Evolutionary conservation across 2,888 invertebrate genomes (phyloP), one percentile per base, ranked within the genome.

Genomic region (Rhamphomyia laevipes): DNA sequence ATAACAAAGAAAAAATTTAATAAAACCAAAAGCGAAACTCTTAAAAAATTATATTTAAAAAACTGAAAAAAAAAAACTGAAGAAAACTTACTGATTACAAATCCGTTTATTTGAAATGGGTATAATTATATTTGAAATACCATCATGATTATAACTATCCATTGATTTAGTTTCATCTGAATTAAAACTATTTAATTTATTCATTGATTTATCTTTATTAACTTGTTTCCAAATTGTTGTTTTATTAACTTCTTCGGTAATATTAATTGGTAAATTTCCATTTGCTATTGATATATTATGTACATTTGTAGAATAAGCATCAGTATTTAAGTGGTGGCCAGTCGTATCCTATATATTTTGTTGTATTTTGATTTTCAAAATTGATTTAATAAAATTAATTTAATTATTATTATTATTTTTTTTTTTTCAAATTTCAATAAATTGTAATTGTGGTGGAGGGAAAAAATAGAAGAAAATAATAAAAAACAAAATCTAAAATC

Each of bases 141-240:
- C 23, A 27, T 27, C 23, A 27, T 27, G 2, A 27, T 27, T 27
- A 27, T 27, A 27, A 27, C 9, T 7, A 7, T 27, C 23, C 23
- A 27, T 27, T 27, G 23, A 27, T 27, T 27, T 27, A 3, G 21
- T 21, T 27, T 35, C 35, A 43, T 47, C 45, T 17, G 30, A 40
- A 40, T 45, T 43, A 27, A 43, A 40, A 23, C 38, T 50, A 35
- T 33, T 41, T 17, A 47, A 44, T 44, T 33, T 30, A 15, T 18
- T 38, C 15, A 27, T 41, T 40, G 37, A 40, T 43, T 57, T 65
- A 54, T 75, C 76, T 60, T 82, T 82, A 65, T 88, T 89, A 13
- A 90, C 85, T 70, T 90, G 88, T 63, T 90, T 88, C 95, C 95
- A 96, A 62, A 95, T 86, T 31, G 91, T 87, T 27, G 88, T 86